Base-by-base conservation (phyloP, 2,888 invertebrate genomes). In the Cerastis rubricosa region DNA sequence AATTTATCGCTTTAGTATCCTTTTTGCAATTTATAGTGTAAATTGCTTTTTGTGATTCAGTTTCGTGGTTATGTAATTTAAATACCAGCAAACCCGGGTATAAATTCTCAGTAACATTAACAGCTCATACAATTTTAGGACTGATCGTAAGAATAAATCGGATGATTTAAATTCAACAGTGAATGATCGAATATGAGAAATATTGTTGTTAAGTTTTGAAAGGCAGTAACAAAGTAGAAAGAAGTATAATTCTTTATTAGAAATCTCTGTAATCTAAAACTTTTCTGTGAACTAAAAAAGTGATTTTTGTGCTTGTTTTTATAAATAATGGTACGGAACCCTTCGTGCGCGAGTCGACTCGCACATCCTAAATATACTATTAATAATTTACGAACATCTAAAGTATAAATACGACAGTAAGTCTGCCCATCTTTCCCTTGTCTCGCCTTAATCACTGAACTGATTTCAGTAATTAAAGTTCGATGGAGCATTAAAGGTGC, bases 1-100 rank as follows among this genome's bases (percentile, higher is more conserved):
- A 84, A 80, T 76, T 63, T 72, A 80, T 76, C 45, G 69, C n/a
- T 67, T 59, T 2, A n/a, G 14, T 59, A 73, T 76, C 40, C n/a
- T 71, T 76, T 57, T 80, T 40, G 69, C 57, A 51, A 72, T 75
- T 74, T 75, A 59, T 68, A 69, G 67, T 73, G 70, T 73, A 71
- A 78, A 70, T 73, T 64, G 72, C 25, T 73, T 78, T 81, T 73
- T 70, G 69, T 49, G 66, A 67, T 75, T 70, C 47, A 66, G 66
- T 35, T 75, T 66, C 25, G 69, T 47, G 17, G 80, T 61, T 25
- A 49, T 61, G 54, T 70, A 63, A 67, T 75, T 67, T 70, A 70
- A 66, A 6, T 35, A n/a, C 12, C 61, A 11, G 19, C 19, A 7
- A 70, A 35, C 0, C 11, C 14, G 7, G 40, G 14, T 25, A 47